phyloP scores from a whole-genome alignment of 2,113 vertebrate genomes.

The Sitta europaea region DNA sequence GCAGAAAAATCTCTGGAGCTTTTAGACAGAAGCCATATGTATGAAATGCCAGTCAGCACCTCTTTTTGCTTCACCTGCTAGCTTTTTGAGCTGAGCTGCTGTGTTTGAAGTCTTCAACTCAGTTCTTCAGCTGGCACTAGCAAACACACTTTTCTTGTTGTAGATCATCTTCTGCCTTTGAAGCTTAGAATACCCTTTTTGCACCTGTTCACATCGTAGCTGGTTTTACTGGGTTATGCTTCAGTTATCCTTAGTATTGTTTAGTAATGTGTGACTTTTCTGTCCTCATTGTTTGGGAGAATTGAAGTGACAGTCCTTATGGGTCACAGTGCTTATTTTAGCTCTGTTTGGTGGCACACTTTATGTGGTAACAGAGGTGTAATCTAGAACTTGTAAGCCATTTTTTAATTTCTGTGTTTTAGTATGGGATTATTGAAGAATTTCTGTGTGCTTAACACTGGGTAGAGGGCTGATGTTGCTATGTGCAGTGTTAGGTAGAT shows the following conservation, averaged over 20 bases:
- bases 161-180: not conserved
- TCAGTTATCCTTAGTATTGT: not conserved
- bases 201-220: not conserved
- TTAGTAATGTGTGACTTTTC: not conserved
- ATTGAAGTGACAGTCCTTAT: not conserved
- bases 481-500: not conserved
- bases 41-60: not conserved
- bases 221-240: not conserved
- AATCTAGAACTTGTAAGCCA: not conserved
- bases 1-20: not conserved
- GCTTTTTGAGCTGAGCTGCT: not conserved
- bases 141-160: not conserved
- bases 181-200: not conserved
- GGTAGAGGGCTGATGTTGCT: not conserved
- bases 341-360: not conserved
- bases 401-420: not conserved
- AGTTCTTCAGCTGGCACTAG: not conserved
- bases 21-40: fast-evolving
- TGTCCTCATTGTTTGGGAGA: not conserved
- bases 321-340: not conserved
- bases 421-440: not conserved
- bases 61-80: not conserved
- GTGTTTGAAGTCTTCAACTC: not conserved
- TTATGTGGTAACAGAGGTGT: not conserved
- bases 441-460: not conserved